Evolutionary conservation across 2,888 invertebrate species (phyloP).

Genomic region (Lepidochrysops patricia): DNA sequence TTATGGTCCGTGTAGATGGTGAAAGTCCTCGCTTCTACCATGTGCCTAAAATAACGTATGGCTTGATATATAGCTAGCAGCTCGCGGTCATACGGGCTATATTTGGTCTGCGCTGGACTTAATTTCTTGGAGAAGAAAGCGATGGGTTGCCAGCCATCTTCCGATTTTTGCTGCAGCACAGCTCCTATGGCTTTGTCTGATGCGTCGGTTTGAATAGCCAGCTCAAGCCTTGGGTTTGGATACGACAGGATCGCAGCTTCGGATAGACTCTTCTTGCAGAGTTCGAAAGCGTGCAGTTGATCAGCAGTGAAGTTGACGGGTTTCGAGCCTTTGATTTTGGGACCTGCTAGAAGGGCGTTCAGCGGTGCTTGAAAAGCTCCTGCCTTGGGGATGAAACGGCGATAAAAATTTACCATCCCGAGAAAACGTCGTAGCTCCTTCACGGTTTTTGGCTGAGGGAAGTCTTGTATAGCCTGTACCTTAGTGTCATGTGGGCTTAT

Average conservation of each 20-base stretch:
- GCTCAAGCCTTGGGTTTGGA: constrained; percentile 29
- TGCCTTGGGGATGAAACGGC: neutral
- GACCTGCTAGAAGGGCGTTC: constrained; percentile 18
- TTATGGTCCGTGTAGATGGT: constrained; percentile 26
- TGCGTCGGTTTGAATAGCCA: constrained; percentile 38
- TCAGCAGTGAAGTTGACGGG: constrained; percentile 25
- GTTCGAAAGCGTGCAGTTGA: too few relatives aligned
- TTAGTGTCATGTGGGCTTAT: neutral
- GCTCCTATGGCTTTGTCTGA: constrained; percentile 42
- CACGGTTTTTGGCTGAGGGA: neutral
- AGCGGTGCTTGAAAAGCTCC: constrained; percentile 16
- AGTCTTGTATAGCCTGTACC: neutral
- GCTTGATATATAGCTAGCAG: constrained; percentile 39
- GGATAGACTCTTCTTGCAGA: constrained; percentile 24
- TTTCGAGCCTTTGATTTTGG: constrained; percentile 28
- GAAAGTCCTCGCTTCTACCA: constrained; percentile 36
- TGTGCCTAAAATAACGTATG: constrained; percentile 35
- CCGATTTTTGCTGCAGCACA: constrained; percentile 35
- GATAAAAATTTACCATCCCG: too few relatives aligned
- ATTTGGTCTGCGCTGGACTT: constrained; percentile 31
- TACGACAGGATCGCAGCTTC: constrained; percentile 34
- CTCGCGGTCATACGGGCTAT: constrained; percentile 39
- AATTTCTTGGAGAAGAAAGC: constrained; percentile 40
- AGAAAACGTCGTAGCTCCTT: too few relatives aligned
- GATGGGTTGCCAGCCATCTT: constrained; percentile 31